Evolutionary conservation across 1,140 invertebrate species (phyloP).

Genomic region (Drosophila varians): DNA sequence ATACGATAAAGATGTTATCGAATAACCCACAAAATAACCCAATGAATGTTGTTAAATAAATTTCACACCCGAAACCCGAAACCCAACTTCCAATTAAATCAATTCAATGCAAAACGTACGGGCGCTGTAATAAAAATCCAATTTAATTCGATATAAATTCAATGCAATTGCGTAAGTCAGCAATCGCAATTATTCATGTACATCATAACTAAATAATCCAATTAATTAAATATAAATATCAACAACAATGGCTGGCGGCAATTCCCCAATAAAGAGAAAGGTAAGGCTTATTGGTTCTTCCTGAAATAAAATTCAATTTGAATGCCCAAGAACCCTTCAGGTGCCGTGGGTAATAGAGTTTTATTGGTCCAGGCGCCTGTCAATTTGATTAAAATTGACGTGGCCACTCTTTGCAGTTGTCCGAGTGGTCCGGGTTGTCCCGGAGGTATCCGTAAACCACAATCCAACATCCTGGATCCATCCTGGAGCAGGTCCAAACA

Average conservation of each 20-base stretch:
- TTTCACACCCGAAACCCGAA: neutral
- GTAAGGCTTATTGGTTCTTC: slow-evolving; percentile 12
- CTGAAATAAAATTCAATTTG: slow-evolving; percentile 53
- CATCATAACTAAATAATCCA: slow-evolving; percentile 23
- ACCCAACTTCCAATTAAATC: slow-evolving; percentile 15
- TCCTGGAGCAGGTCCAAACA: slow-evolving; percentile 1
- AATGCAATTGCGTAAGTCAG: slow-evolving; percentile 18
- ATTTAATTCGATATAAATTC: slow-evolving; percentile 21
- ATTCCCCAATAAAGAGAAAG: neutral
- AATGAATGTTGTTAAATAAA: slow-evolving; percentile 8
- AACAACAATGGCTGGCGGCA: slow-evolving; percentile 14
- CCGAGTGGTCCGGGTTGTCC: neutral
- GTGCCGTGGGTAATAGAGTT: slow-evolving; percentile 43
- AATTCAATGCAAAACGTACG: slow-evolving; percentile 58
- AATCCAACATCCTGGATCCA: neutral
- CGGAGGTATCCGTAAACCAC: neutral
- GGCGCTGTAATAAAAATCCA: slow-evolving; percentile 37
- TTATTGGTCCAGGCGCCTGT: slow-evolving; percentile 29
- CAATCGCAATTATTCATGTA: slow-evolving; percentile 19
- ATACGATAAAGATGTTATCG: slow-evolving; percentile 19
- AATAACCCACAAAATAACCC: slow-evolving; percentile 6
- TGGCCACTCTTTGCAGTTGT: slow-evolving; percentile 7
- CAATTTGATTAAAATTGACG: slow-evolving; percentile 53
- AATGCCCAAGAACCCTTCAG: slow-evolving; percentile 29
- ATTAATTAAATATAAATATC: slow-evolving; percentile 36